Evolutionary conservation across 1,140 invertebrate species (phyloP).

Genomic region (Neelides sp.): DNA sequence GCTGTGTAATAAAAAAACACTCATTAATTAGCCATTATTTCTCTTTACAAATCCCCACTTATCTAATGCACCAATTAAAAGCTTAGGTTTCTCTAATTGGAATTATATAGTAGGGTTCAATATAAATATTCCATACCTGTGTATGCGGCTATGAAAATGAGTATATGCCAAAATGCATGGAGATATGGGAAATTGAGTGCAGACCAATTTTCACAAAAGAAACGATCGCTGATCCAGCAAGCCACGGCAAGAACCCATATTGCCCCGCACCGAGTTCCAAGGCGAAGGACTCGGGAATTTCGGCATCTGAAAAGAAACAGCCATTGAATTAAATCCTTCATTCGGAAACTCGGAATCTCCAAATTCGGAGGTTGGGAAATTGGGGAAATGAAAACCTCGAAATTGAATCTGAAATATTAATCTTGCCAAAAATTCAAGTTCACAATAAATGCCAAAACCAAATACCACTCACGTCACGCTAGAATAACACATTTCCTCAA

Average conservation of each 20-base stretch:
- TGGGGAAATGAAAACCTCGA: not conserved
- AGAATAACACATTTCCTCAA: too few relatives aligned
- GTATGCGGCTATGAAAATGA: slow-evolving; percentile 64
- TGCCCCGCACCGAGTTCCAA: slow-evolving; percentile 35
- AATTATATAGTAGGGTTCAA: too few relatives aligned
- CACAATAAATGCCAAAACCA: not conserved
- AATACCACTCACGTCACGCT: too few relatives aligned
- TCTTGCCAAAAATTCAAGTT: too few relatives aligned
- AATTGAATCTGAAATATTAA: not conserved
- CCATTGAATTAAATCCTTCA: too few relatives aligned
- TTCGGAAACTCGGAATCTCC: too few relatives aligned
- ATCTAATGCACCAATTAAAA: too few relatives aligned
- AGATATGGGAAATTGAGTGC: slow-evolving; percentile 62
- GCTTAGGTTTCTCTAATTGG: too few relatives aligned
- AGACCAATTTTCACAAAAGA: slow-evolving; percentile 64
- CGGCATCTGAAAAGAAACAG: slow-evolving; percentile 11
- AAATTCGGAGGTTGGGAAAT: too few relatives aligned
- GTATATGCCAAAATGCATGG: slow-evolving; percentile 65
- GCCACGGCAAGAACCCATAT: slow-evolving; percentile 54
- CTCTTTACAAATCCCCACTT: too few relatives aligned
- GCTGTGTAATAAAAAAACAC: slow-evolving; percentile 33
- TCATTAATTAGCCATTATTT: too few relatives aligned
- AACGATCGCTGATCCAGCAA: slow-evolving; percentile 61
- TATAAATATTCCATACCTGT: slow-evolving; percentile 33
- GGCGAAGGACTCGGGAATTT: slow-evolving; percentile 13